These are phyloP conservation scores for Apotomis capreana DNA, from an alignment of 2,888 invertebrate species.

Conservation along the genomic window DNA sequence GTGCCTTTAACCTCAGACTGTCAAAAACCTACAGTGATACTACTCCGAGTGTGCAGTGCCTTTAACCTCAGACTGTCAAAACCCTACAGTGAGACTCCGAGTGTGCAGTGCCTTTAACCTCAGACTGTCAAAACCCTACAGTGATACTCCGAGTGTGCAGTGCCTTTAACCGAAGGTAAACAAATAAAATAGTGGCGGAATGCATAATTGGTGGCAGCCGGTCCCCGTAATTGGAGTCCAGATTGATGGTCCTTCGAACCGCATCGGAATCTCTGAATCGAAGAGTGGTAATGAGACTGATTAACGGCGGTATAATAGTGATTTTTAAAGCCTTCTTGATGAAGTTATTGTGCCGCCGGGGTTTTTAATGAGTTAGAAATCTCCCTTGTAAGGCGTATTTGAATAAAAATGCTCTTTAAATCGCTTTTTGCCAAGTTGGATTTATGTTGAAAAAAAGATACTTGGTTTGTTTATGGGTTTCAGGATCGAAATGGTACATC, in stretches of 20 bases:
- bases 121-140: too few species aligned
- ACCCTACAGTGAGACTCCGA: too few species aligned
- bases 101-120: too few species aligned
- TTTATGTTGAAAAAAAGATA: neutral
- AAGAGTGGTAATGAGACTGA: constrained; percentile 48
- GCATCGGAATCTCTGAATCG: constrained; percentile 45
- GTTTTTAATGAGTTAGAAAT: constrained; percentile 31
- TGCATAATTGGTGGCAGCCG: constrained; percentile 49
- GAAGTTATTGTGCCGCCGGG: constrained; percentile 31
- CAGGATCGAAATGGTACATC: neutral
- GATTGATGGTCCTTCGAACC: constrained; percentile 44
- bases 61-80: too few species aligned
- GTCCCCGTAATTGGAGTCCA: constrained; percentile 43
- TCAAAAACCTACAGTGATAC: too few species aligned
- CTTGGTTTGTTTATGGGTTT: too few species aligned
- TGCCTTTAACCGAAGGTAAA: constrained; percentile 32
- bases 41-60: too few species aligned
- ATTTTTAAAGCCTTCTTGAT: constrained; percentile 31
- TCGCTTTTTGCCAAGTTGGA: neutral
- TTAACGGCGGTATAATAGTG: constrained; percentile 40
- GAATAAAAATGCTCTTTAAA: neutral
- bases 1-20: too few species aligned
- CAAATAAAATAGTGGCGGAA: constrained; percentile 50
- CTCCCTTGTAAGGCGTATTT: neutral
- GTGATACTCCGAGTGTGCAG: constrained; percentile 5